Percentiles rank a stretch among this genome's conserved stretches.
These are phyloP conservation scores for Sturnira hondurensis DNA, from an alignment of 2,113 vertebrate genomes.

Conservation along the genomic window DNA sequence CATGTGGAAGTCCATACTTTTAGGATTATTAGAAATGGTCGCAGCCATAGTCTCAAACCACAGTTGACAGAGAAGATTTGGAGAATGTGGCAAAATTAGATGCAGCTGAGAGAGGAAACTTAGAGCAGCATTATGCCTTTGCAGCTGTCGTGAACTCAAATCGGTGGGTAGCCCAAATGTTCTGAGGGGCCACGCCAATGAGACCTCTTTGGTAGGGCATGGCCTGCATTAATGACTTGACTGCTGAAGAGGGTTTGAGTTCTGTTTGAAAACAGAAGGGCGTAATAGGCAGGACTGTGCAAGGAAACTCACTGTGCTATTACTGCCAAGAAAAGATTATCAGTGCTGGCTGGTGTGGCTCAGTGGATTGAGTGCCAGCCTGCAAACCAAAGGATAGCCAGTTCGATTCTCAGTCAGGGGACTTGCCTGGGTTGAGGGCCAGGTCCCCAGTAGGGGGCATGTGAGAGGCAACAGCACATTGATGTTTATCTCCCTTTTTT, in stretches of 20 bases:
- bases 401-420: no score
- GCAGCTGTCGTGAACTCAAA: neutral
- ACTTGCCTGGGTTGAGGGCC: no score
- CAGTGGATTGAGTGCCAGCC: no score
- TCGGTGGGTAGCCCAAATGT: neutral
- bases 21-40: neutral
- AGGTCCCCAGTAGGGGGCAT: no score
- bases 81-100: neutral
- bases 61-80: neutral
- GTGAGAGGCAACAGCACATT: no score
- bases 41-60: neutral
- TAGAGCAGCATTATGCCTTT: neutral
- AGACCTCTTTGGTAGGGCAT: neutral
- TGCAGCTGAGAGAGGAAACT: neutral
- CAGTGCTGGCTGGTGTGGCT: neutral
- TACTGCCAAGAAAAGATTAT: neutral
- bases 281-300: neutral
- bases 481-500: no score
- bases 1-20: neutral
- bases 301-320: neutral
- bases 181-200: neutral
- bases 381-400: no score
- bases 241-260: neutral
- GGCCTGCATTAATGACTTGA: neutral
- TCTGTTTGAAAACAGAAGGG: neutral